phyloP scores from a whole-genome alignment of 2,797 vertebrate genomes.

The Acanthiza pusilla region DNA sequence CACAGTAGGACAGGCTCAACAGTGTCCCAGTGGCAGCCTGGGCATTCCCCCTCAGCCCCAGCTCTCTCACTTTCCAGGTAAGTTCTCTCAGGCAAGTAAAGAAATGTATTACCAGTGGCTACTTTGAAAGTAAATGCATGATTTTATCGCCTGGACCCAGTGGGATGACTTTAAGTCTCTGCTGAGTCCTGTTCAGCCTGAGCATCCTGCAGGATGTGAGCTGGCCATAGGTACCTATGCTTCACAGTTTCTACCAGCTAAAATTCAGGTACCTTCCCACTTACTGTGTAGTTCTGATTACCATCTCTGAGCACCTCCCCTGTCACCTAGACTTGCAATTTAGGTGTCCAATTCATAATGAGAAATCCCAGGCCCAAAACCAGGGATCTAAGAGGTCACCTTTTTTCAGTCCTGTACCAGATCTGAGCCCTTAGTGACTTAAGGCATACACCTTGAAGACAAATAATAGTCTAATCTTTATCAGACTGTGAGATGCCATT shows the following conservation, averaged over 20 bases:
- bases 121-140: not conserved
- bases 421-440: not conserved
- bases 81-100: not conserved
- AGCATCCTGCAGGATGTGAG: not conserved
- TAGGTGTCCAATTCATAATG: not conserved
- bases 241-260: not conserved
- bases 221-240: not conserved
- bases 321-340: not conserved
- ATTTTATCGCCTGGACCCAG: not conserved
- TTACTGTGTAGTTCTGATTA: not conserved
- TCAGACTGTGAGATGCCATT: not conserved
- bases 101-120: not conserved
- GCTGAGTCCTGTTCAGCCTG: not conserved
- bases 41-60: not conserved
- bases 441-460: not conserved
- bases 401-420: not conserved
- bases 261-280: not conserved
- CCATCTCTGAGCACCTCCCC: not conserved
- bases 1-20: not conserved
- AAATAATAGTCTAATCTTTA: not conserved
- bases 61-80: not conserved
- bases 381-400: not conserved
- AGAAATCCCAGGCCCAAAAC: not conserved
- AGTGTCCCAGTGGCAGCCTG: not conserved
- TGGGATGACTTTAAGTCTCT: not conserved